Conservation (phyloP, 2,888 invertebrate genomes). For the Euspilapteryx auroguttella region DNA sequence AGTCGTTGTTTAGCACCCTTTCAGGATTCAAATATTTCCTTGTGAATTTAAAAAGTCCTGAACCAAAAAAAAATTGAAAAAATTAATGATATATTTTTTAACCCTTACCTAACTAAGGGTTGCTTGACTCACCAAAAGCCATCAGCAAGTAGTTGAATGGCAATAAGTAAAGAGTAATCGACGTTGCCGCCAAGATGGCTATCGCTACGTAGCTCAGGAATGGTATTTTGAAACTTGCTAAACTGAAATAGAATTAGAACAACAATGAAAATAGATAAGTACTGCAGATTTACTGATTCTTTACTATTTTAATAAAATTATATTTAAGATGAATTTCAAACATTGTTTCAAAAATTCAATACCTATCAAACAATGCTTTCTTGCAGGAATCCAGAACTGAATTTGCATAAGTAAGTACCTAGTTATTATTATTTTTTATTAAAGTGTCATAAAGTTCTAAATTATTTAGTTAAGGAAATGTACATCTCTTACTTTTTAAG, state of each 20-base stretch:
- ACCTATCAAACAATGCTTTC: slow-evolving; percentile 2
- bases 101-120: no score
- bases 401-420: neutral
- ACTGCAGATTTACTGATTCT: neutral
- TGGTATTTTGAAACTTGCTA: slow-evolving; percentile 38
- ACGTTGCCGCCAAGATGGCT: slow-evolving; percentile 18
- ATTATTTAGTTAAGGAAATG: no score
- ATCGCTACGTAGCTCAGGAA: slow-evolving; percentile 34
- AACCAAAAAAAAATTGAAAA: slow-evolving; percentile 5
- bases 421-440: no score
- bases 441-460: no score
- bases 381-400: slow-evolving; percentile 6
- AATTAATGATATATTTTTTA: no score
- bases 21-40: slow-evolving; percentile 36
- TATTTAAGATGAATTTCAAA: no score
- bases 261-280: slow-evolving; percentile 2
- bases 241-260: slow-evolving; percentile 22
- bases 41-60: slow-evolving; percentile 37
- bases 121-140: slow-evolving; percentile 31
- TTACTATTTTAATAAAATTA: no score
- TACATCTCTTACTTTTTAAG: slow-evolving; percentile 37
- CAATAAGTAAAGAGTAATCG: slow-evolving; percentile 24
- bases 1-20: slow-evolving; percentile 34
- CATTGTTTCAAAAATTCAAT: no score
- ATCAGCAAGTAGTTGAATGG: slow-evolving; percentile 39